Base-by-base conservation (phyloP, 2,113 vertebrate species). In the Hippopotamus amphibius region DNA sequence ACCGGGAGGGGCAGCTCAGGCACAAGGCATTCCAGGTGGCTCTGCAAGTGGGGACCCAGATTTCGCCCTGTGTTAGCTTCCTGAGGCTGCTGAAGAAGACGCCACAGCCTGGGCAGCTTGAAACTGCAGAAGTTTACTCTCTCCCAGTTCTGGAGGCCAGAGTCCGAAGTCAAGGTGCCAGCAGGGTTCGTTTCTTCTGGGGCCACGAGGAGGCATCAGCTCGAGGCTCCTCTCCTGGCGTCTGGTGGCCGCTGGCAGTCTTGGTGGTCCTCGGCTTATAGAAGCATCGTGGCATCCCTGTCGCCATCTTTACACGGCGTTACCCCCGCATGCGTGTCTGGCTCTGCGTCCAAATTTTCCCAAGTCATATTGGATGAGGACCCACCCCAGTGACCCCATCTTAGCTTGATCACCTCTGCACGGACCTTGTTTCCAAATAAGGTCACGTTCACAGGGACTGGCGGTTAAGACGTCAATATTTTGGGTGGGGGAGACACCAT, bases 231-330 rank as follows among this genome's bases (percentile, higher is more conserved):
- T 81, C 33, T 37, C 77, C 77, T 33, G 16, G 77, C 7, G 5
- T 1, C 21, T 26, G 53, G 53, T 3, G 21, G 21, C 14, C 2
- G 12, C 19, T 37, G 50, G 17, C 50, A 4, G 21, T 37, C 77
- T 11, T 22, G 74, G 48, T 9, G 30, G 3, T 33, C 30, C 17
- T 74, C 12, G 72, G 72, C 8, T 30, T 11, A 15, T 48, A 46
- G 41, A 50, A 6, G 30, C 10, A 13, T n/a, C 76, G 7, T 3
- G 48, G 30, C 5, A n/a, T 19, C 48, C 37, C 76, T 37, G 28
- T 7, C 77, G n/a, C 53, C n/a, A 5, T 5, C 21, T 41, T 21
- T 43, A 53, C 12, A 0, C 7, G 12, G 6, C 22, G 0, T 59
- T 26, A 21, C 1, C 77, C 14, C 53, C 5, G n/a, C 15, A 22